Evolutionary conservation across 1,140 invertebrate species (phyloP), one percentile per base, ranked within the genome.

Genomic region (Steinernema khuongi): DNA sequence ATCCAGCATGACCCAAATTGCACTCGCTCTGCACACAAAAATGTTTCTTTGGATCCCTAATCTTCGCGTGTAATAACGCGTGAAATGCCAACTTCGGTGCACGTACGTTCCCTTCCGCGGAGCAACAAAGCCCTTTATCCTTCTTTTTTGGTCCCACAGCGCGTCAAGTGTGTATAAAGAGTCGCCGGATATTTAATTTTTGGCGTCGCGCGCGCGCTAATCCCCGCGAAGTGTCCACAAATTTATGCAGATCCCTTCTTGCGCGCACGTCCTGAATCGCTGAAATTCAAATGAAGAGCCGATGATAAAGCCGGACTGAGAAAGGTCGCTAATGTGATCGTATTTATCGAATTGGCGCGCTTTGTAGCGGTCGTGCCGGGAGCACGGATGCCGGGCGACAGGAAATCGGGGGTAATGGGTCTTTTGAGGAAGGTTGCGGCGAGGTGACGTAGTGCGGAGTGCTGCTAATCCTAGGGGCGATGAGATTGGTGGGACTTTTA

Each of bases 121-220:
- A n/a, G n/a, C n/a, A 41, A 41, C 36, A 41, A 41, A 11, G 36
- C n/a, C 36, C 36, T 41, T 41, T 41, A 41, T 41, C n/a, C 36
- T 41, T n/a, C n/a, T 41, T 41, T 41, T 41, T 41, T 11, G n/a
- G 36, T 11, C 36, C 36, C 36, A 4, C 26, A 60, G 50, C 7
- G 11, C 7, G 7, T 41, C 36, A 41, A 41, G 7, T 7, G 7
- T 41, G 7, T 7, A 60, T 60, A 60, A 60, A 60, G 50, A 60
- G 50, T 22, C 50, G 50, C 4, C 50, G 50, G 50, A 60, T 60
- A 60, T 60, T 60, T 60, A 60, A 60, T 60, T 60, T 60, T 60
- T 60, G 50, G 14, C 50, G 7, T 60, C 50, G 50, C 50, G 26
- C 50, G 50, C 50, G 50, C 50, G 50, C 22, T 60, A 60, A 60